A percentile compares a stretch with the other conserved stretches of the same genome.
Evolutionary conservation across 1,140 invertebrate genomes (phyloP).

Genomic region (Cotesia glomerata): DNA sequence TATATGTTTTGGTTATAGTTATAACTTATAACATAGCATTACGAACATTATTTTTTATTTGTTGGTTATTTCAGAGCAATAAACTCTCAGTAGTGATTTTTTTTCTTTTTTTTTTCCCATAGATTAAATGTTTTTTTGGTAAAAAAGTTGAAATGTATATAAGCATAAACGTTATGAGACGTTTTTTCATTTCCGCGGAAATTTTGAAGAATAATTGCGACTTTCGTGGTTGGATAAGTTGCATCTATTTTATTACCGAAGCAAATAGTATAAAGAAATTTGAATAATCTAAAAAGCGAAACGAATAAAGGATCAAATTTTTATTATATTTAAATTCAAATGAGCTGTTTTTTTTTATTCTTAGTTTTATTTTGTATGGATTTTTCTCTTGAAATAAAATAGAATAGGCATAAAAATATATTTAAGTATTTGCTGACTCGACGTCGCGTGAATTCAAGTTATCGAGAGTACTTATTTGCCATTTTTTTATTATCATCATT

Average conservation of each 20-base stretch:
- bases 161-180: no score
- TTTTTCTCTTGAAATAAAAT: background rate
- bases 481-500: background rate
- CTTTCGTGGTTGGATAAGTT: no score
- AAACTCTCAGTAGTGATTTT: background rate
- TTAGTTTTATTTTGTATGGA: background rate
- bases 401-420: constrained; percentile 1
- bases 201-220: no score
- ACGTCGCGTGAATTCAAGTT: background rate
- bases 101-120: background rate
- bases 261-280: no score
- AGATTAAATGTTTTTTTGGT: background rate
- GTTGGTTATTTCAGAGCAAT: background rate
- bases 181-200: no score
- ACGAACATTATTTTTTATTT: constrained; percentile 2
- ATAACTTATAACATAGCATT: background rate
- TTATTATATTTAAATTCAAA: background rate
- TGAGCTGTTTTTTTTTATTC: background rate
- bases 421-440: background rate
- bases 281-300: no score
- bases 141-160: background rate
- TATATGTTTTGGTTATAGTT: constrained; percentile 10
- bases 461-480: background rate
- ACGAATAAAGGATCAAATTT: no score
- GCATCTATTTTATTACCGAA: no score